Base-by-base conservation (phyloP, 2,797 vertebrate species). In the Spatula versicolor region DNA sequence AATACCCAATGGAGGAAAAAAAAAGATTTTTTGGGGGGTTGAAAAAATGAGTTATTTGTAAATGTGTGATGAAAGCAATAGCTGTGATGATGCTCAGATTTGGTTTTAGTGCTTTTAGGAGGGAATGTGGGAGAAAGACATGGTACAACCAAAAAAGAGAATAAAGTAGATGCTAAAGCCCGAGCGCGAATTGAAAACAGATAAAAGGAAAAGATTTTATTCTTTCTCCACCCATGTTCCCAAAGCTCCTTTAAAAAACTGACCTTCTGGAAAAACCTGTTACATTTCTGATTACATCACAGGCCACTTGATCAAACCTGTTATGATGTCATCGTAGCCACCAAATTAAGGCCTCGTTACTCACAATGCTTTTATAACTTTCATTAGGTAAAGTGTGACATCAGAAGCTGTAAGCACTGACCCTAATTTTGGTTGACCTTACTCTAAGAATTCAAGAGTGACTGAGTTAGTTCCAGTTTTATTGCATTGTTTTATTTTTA, bases 401-500 rank as follows among this genome's bases (percentile, higher is more conserved):
- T 76, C 66, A 62, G 67, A 63, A 75, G n/a, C 76, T 76, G 8
- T 83, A 73, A 95, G 86, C 64, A 86, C 23, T 48, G 55, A 20
- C 72, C 80, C 13, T 30, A 55, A 76, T 31, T 92, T 85, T 93
- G 75, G 67, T 84, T 88, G 71, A 74, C 71, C 63, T 85, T 94
- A 68, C 56, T 20, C 25, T 48, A 63, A 63, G 69, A 95, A 92
- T 75, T 85, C 72, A 60, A 7, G 52, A 48, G 21, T 28, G 26
- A 60, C 68, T 5, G 15, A 63, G 71, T 91, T 74, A 50, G 62
- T 79, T n/a, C 56, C 31, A 33, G 63, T 77, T 97, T 97, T 94
- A 97, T 77, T 90, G 81, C 83, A 25, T 46, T 86, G 88, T 91
- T 95, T 86, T 94, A 91, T 90, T 97, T 97, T 97, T 96, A 98